Conservation (phyloP, 2,113 vertebrate species). For the Rhipidura dahli region DNA sequence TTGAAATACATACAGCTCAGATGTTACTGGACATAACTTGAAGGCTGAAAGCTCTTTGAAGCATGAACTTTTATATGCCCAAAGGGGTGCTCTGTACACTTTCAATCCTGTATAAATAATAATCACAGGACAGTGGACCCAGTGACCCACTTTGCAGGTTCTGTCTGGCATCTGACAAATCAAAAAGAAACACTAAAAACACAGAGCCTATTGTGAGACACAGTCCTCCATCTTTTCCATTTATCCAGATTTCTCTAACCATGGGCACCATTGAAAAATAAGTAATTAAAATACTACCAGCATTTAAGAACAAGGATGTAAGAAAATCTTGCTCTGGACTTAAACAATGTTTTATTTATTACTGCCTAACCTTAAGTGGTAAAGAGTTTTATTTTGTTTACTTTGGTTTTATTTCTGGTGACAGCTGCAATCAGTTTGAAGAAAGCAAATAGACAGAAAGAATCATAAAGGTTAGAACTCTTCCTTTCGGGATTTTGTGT, state of each 20-base stretch:
- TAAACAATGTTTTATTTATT: neutral
- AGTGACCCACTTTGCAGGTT: conserved; percentile 10
- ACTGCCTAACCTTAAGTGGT: neutral
- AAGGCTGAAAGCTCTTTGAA: conserved; percentile 35
- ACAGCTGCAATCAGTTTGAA: conserved; percentile 24
- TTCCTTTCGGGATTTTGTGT: conserved; percentile 48
- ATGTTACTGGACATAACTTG: conserved; percentile 10
- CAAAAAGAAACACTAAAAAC: conserved; percentile 3
- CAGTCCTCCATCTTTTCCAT: neutral
- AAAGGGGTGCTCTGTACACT: conserved; percentile 19
- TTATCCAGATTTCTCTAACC: neutral
- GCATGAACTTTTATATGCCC: conserved; percentile 23
- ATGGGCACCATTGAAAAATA: neutral
- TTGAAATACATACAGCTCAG: conserved; percentile 49
- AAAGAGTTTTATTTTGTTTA: neutral
- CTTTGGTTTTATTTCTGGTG: conserved; percentile 32
- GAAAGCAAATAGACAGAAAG: conserved; percentile 30
- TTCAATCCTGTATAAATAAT: conserved; percentile 27
- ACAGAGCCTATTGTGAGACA: neutral
- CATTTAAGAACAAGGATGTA: neutral
- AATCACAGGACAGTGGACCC: conserved; percentile 15
- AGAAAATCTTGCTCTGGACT: neutral
- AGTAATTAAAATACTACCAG: neutral
- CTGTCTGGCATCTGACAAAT: conserved; percentile 19
- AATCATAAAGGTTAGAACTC: conserved; percentile 52